Evolutionary conservation across 2,113 vertebrate species (phyloP), one percentile per base, ranked within the genome.

Genomic region (Mixornis gularis): DNA sequence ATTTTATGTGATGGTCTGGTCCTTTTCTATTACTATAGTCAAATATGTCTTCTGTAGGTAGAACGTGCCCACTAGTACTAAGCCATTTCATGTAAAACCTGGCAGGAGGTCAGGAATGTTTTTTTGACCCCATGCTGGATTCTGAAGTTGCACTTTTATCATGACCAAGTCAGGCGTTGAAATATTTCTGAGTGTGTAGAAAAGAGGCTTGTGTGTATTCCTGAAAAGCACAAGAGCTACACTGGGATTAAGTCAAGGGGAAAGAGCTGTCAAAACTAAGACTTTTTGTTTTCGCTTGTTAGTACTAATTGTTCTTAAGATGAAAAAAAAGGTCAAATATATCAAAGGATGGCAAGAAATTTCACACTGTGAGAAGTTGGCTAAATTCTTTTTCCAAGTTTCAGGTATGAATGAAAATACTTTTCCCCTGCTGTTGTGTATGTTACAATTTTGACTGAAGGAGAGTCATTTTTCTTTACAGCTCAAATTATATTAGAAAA

Each of bases 241-340:
- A 1, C 24, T 73, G 66, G 34, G 40, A 89, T 68, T 76, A 76
- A 62, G 60, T 60, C 87, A 85, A 63, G 65, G 56, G 48, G 71
- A 64, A 85, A 79, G 48, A 94, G 15, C 52, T 90, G 77, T 80
- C 86, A 74, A 79, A 90, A 76, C 25, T 12, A 51, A 64, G 55
- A 59, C 18, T 1, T 66, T 87, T 36, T 73, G 17, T 30, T 80
- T 59, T 63, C 1, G 1, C 86, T 79, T 85, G n/a, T 82, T 60
- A 69, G 38, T 60, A 74, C 27, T 79, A 48, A 69, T 78, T 89
- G 44, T 79, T 89, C 49, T 76, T 81, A 48, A 79, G 36, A 43
- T 70, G 7, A 43, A 51, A 60, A 63, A 63, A 56, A 78, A 85
- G 16, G 59, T 79, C 71, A 73, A 51, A 65, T 56, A 41, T 19